phyloP scores from a whole-genome alignment of 2,797 vertebrate genomes.

The Balearica regulorum region DNA sequence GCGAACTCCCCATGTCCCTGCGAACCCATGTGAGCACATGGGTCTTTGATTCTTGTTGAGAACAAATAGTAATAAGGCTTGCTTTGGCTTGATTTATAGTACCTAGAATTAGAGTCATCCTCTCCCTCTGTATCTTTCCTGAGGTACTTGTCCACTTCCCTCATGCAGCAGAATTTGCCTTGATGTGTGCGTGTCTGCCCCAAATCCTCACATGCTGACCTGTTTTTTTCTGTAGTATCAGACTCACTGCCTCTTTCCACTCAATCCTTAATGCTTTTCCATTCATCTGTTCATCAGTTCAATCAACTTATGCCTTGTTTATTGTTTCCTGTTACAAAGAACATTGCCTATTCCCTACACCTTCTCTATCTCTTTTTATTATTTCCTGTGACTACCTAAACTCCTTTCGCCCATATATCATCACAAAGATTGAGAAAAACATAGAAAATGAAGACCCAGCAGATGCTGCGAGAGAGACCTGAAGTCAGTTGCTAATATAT shows the following conservation, averaged over 20 bases:
- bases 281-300: not conserved
- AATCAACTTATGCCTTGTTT: not conserved
- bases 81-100: not conserved
- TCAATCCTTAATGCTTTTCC: not conserved
- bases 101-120: not conserved
- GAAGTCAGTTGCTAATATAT: not conserved
- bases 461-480: not conserved
- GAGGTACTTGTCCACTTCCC: not conserved
- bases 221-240: not conserved
- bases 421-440: not conserved
- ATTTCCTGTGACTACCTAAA: not conserved
- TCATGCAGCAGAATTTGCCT: not conserved
- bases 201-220: not conserved
- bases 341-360: not conserved
- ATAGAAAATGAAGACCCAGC: not conserved
- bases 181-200: not conserved
- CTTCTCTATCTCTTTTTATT: not conserved
- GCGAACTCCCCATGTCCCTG: not conserved
- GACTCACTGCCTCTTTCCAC: not conserved
- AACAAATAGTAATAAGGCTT: not conserved
- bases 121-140: not conserved
- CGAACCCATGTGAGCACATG: not conserved
- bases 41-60: not conserved
- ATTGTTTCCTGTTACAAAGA: not conserved
- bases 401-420: not conserved